Percentiles rank a stretch among this genome's conserved stretches.
phyloP scores from a whole-genome alignment of 2,797 vertebrate species.

The Fringilla coelebs region DNA sequence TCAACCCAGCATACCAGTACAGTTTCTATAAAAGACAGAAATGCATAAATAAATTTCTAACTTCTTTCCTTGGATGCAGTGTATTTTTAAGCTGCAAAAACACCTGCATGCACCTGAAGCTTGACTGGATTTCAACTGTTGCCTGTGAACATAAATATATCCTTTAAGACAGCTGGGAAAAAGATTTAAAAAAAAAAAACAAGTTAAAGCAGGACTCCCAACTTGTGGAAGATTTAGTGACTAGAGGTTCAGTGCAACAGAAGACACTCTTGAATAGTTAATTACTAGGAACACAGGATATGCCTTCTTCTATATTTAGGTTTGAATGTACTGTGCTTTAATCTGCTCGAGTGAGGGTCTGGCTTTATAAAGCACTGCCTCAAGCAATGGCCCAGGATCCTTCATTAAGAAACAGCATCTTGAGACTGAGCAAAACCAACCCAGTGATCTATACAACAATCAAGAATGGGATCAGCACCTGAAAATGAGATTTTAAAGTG shows the following conservation, averaged over 20 bases:
- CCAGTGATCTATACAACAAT: background rate
- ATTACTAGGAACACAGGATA: slow-evolving; percentile 60
- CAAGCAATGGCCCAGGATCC: background rate
- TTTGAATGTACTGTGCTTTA: slow-evolving; percentile 29
- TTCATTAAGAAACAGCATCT: background rate
- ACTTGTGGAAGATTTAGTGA: background rate
- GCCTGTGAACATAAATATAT: background rate
- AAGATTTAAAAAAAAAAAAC: background rate
- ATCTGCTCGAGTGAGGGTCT: slow-evolving; percentile 60
- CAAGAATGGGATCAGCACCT: background rate
- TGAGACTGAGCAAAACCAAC: background rate
- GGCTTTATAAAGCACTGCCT: slow-evolving; percentile 65
- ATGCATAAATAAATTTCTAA: background rate
- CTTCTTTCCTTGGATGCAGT: background rate
- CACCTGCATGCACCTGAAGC: background rate
- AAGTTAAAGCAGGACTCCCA: background rate
- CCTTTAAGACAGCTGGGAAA: background rate
- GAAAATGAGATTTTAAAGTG: background rate
- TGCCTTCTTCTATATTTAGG: slow-evolving; percentile 74
- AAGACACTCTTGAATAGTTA: slow-evolving; percentile 42
- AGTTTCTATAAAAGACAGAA: background rate
- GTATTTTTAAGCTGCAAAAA: background rate
- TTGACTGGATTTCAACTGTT: background rate
- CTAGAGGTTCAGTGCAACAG: background rate
- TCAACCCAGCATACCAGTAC: background rate